These are phyloP conservation scores for Tinea trinotella DNA, from an alignment of 2,888 invertebrate genomes.

Conservation along the genomic window DNA sequence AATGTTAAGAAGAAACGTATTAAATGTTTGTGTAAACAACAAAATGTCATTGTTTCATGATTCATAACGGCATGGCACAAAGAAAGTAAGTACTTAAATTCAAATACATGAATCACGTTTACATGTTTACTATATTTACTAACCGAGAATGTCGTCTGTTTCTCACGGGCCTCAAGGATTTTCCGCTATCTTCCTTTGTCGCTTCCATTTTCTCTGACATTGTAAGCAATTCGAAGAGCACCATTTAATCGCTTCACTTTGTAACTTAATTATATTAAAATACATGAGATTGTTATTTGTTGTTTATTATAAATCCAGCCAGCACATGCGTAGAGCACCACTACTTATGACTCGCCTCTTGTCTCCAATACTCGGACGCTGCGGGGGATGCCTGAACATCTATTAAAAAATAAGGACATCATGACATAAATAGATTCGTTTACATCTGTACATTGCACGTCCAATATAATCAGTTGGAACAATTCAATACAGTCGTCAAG, in stretches of 20 bases:
- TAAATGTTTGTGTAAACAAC: not conserved
- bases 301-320: constrained; percentile 23
- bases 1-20: not conserved
- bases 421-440: constrained; percentile 68
- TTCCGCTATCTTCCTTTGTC: constrained; percentile 57
- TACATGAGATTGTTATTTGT: constrained; percentile 16
- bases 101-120: constrained; percentile 2
- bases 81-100: constrained; percentile 1
- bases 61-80: not conserved
- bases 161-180: constrained; percentile 76
- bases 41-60: constrained; percentile 9
- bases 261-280: not conserved
- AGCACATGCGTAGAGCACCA: constrained; percentile 63
- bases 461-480: constrained; percentile 40
- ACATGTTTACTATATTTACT: constrained; percentile 29
- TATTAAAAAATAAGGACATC: constrained; percentile 72
- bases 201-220: constrained; percentile 23
- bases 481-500: constrained; percentile 32
- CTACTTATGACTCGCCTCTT: constrained; percentile 55
- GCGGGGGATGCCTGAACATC: constrained; percentile 69
- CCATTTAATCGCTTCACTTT: not conserved
- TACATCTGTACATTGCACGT: constrained; percentile 38
- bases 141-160: constrained; percentile 82
- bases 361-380: constrained; percentile 50
- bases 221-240: constrained; percentile 5